Evolutionary conservation across 1,140 invertebrate species (phyloP).

Genomic region (Vollenhovia emeryi): DNA sequence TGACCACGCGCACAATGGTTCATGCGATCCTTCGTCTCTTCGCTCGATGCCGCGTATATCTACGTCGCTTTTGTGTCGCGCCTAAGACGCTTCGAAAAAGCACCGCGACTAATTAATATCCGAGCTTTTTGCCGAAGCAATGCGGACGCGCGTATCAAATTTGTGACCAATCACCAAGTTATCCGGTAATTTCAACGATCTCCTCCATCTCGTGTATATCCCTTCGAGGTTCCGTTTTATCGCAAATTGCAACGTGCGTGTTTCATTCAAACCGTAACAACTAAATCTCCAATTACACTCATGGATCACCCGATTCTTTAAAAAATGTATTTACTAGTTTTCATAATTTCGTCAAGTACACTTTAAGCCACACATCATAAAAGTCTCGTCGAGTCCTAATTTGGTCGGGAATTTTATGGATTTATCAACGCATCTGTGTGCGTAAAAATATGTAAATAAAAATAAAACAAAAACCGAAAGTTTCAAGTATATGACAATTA

Average conservation of each 20-base stretch:
- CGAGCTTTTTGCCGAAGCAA: constrained; percentile 28
- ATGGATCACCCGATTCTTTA: neutral
- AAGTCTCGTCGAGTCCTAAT: neutral
- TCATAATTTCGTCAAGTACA: too few species aligned
- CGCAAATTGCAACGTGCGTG: neutral
- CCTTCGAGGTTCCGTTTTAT: neutral
- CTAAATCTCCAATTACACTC: neutral
- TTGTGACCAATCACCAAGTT: constrained; percentile 24
- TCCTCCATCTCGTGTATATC: neutral
- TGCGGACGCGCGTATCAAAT: constrained; percentile 26
- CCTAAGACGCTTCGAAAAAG: constrained; percentile 60
- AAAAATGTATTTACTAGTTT: neutral
- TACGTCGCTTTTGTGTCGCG: constrained; percentile 63
- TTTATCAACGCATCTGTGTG: neutral
- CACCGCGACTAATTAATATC: constrained; percentile 67
- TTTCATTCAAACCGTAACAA: neutral
- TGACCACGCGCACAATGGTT: constrained; percentile 64
- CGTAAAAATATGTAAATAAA: neutral
- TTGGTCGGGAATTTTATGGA: neutral
- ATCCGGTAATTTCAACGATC: constrained; percentile 21
- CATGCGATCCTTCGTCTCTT: constrained; percentile 44
- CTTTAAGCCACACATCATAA: too few species aligned
- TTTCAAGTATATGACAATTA: neutral
- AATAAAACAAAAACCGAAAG: neutral
- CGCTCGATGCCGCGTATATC: constrained; percentile 48